Conservation (phyloP, 1,140 invertebrate genomes). For the Drosophila tropicalis region DNA sequence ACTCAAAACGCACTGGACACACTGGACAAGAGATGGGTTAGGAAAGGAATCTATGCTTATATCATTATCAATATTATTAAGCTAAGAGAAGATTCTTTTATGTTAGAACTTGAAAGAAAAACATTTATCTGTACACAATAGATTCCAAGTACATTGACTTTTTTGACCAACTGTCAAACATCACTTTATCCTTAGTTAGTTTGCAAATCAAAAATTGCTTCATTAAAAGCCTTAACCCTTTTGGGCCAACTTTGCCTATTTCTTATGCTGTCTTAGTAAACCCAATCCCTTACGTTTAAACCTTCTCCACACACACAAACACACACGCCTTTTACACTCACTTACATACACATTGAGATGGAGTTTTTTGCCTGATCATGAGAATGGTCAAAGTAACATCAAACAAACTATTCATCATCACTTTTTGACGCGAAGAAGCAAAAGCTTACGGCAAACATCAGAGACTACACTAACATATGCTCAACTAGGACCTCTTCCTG, state of each 20-base stretch:
- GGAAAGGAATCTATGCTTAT: neutral
- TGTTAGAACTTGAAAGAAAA: neutral
- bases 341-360: conserved; percentile 9
- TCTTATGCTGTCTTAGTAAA: conserved; percentile 3
- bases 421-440: conserved; percentile 64
- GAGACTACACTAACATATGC: conserved; percentile 50
- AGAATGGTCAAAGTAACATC: conserved; percentile 79
- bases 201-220: conserved; percentile 18
- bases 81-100: no score
- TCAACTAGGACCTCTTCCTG: neutral
- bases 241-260: neutral
- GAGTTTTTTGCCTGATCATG: conserved; percentile 72
- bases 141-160: neutral
- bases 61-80: no score
- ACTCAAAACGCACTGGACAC: no score
- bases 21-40: no score
- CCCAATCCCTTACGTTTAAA: neutral
- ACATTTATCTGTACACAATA: neutral
- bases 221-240: conserved; percentile 11
- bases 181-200: neutral
- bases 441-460: conserved; percentile 67
- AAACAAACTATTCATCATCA: conserved; percentile 81
- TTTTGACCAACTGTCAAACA: neutral
- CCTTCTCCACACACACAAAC: neutral
- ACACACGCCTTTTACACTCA: neutral